Evolutionary conservation across 2,797 vertebrate species (phyloP).

Genomic region (Phrynocephalus forsythii): DNA sequence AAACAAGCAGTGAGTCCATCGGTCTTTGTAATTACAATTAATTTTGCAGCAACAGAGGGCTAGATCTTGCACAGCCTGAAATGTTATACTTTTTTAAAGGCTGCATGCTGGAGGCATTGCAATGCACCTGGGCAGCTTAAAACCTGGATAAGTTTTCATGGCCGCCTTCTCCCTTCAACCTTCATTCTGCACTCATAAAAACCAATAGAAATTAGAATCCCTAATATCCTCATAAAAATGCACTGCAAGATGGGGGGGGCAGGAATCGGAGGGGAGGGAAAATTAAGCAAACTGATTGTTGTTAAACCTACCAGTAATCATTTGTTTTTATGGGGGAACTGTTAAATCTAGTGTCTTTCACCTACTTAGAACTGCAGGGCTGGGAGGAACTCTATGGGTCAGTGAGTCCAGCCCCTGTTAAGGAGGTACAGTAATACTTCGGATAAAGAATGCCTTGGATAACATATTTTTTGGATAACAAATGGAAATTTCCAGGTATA

Average conservation of each 20-base stretch:
- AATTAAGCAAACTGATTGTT: neutral
- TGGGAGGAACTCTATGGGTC: no score
- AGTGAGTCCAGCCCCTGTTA: neutral
- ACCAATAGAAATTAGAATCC: neutral
- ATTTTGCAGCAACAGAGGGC: slow-evolving; percentile 60
- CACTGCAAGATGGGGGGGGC: neutral
- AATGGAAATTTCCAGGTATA: no score
- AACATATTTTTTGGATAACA: no score
- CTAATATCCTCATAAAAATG: neutral
- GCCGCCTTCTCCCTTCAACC: neutral
- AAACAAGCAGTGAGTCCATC: slow-evolving; percentile 75
- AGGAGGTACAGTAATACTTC: no score
- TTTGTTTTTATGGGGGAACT: no score
- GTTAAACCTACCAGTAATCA: neutral
- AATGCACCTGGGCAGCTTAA: neutral
- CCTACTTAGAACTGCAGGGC: no score
- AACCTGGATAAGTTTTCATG: neutral
- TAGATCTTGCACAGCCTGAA: slow-evolving; percentile 52
- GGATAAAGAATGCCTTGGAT: no score
- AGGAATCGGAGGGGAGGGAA: neutral
- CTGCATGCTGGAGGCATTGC: slow-evolving; percentile 37
- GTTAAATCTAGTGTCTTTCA: no score
- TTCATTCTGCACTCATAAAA: neutral
- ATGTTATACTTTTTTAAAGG: slow-evolving; percentile 43
- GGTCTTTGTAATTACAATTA: slow-evolving; percentile 78